Base-by-base conservation (phyloP, 2,113 vertebrate genomes). In the Oceanites oceanicus region DNA sequence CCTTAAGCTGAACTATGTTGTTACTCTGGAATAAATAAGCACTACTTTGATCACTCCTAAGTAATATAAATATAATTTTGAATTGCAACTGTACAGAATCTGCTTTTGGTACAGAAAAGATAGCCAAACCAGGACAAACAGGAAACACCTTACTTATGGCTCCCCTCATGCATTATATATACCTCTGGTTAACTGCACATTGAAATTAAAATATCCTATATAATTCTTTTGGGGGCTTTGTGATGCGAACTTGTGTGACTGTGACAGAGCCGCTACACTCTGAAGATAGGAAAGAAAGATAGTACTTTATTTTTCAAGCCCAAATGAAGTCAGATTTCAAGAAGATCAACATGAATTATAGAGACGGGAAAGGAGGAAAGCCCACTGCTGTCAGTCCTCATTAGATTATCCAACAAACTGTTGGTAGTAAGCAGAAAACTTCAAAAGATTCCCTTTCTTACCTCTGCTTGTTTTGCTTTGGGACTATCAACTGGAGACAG, bases 391-490 rank as follows among this genome's bases (percentile, higher is more conserved):
- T 76, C 26, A 36, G 26, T 44, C 34, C 27, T 53, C 23, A 36
- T 34, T 36, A 78, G 18, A 40, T 63, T 36, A 56, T 38, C 22
- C 49, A 74, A 55, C 40, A 63, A 86, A 29, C 17, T 32, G 6
- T 66, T 83, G 27, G 17, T 29, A 53, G 3, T 21, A 90, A 73
- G 15, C 1, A 73, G 25, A 70, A 80, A 90, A 76, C 15, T 16
- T 56, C 15, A 32, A 70, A 70, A 67, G 38, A 65, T 3, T 75
- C 29, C 21, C 44, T 53, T 85, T 22, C 96, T 97, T 98, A 98
- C 98, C 98, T 98, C 97, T 79, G 63, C 61, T 94, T 91, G 52
- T 82, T 96, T 93, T 88, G 85, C 88, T 88, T 53, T 67, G 5
- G 96, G 97, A 90, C 96, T 98, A 21, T 78, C 91, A 78, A 42